Evolutionary conservation across 2,888 invertebrate species (phyloP).

Genomic region (Lasioglossum marginatum): DNA sequence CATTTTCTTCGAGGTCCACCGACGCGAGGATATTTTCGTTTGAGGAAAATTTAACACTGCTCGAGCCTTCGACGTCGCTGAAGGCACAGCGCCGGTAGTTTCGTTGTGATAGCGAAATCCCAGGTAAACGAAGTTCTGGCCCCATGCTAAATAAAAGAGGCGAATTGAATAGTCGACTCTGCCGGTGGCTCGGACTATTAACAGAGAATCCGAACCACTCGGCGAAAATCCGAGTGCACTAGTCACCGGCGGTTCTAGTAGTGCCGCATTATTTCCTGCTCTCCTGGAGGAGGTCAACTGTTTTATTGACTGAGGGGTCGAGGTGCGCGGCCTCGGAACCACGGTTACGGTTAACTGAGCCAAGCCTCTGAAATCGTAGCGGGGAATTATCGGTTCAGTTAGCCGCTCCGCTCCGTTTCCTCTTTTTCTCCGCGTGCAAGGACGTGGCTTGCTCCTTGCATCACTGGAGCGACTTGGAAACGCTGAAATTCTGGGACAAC

Average conservation of each 20-base stretch:
- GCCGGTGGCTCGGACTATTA: slow-evolving; percentile 44
- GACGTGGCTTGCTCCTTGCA: slow-evolving; percentile 21
- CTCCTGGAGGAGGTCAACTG: slow-evolving; percentile 74
- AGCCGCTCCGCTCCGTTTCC: slow-evolving; percentile 63
- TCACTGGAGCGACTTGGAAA: background rate
- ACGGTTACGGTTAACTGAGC: slow-evolving; percentile 78
- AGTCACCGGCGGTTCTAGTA: slow-evolving; percentile 35
- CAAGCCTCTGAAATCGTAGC: slow-evolving; percentile 76
- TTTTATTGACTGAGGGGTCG: slow-evolving; percentile 75
- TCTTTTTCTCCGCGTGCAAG: slow-evolving; percentile 57
- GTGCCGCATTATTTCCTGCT: slow-evolving; percentile 63
- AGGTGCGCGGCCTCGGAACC: slow-evolving; percentile 75
- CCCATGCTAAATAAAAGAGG: slow-evolving; percentile 24
- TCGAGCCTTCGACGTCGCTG: background rate
- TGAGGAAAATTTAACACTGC: background rate
- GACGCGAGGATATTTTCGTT: background rate
- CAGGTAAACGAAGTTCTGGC: background rate
- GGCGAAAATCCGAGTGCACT: slow-evolving; percentile 62
- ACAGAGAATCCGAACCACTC: slow-evolving; percentile 45
- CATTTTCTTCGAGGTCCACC: background rate
- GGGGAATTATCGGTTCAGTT: slow-evolving; percentile 77
- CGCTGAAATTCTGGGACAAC: slow-evolving; percentile 11
- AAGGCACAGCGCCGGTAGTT: background rate
- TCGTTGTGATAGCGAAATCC: background rate
- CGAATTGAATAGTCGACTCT: slow-evolving; percentile 33